Conservation (phyloP, 2,113 vertebrate genomes). For the Mirounga angustirostris region DNA sequence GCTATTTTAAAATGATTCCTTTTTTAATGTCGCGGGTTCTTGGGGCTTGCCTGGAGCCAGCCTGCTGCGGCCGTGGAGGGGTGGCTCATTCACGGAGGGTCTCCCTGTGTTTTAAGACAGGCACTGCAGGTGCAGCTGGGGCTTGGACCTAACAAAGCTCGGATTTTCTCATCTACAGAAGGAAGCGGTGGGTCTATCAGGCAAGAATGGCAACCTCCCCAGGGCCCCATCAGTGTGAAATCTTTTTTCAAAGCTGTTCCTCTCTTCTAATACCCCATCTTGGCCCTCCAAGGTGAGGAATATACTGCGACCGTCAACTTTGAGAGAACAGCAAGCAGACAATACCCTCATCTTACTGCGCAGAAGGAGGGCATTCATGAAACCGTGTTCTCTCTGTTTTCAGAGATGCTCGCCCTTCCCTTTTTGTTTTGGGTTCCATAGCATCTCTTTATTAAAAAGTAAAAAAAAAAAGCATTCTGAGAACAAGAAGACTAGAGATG, state of each 20-base stretch:
- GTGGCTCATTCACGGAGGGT: conserved; percentile 57
- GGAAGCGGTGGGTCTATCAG: not conserved
- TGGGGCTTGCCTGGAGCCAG: conserved; percentile 60
- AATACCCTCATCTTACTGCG: not conserved
- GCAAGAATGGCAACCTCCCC: not conserved
- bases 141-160: conserved; percentile 10
- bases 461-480: not conserved
- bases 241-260: not conserved
- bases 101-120: conserved; percentile 57
- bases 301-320: accelerated
- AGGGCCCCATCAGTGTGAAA: not conserved
- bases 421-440: not conserved
- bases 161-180: not conserved
- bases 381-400: not conserved
- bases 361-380: not conserved
- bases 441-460: not conserved
- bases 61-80: conserved; percentile 29
- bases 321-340: not conserved
- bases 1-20: conserved; percentile 73
- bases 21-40: conserved; percentile 65
- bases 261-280: not conserved
- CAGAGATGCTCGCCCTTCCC: not conserved
- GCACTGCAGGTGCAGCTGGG: not conserved
- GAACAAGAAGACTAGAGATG: not conserved
- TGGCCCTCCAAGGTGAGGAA: not conserved